Evolutionary conservation across 2,797 vertebrate species (phyloP), one percentile per base, ranked within the genome.

Genomic region (Sebastes diploproa): DNA sequence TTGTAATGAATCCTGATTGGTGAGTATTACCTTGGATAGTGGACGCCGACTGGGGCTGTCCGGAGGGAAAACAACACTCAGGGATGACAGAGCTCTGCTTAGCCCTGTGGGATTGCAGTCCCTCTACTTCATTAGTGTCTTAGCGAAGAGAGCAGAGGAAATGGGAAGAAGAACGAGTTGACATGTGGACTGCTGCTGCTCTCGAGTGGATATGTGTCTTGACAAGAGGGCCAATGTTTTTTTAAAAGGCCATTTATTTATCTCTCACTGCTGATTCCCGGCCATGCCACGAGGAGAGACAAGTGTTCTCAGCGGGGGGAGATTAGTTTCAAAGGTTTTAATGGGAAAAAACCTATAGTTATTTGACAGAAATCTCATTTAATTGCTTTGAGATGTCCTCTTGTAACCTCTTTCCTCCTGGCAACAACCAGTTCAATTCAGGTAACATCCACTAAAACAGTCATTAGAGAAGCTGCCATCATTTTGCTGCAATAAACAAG

Each of bases 231-330:
- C 55, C 81, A 86, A 88, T 91, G 89, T 92, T 90, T 91, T 89
- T 58, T 83, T 89, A 77, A 92, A 93, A 95, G 89, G 87, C 92
- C 91, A 94, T 95, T 95, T 95, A 95, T 92, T 92, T 91, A 88
- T 87, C 92, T 88, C 87, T 90, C 92, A 91, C 75, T 78, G 83
- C 81, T 91, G 90, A 95, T 94, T 94, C 92, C 71, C 77, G 30
- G 91, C 88, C 86, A 62, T 89, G 91, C 92, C 88, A 92, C 65
- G 20, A 84, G 89, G 86, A 88, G 86, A 93, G 93, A 95, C 91
- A 90, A 93, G 92, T 89, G 89, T 88, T 91, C 89, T 91, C 91
- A 72, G 83, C 13, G 6, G 84, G 76, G 75, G 42, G 30, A 89
- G 90, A 92, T 90, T 77, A 87, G 91, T 90, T 90, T 91, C 74